Evolutionary conservation across 2,113 vertebrate genomes (phyloP).

Genomic region (Mastomys coucha): DNA sequence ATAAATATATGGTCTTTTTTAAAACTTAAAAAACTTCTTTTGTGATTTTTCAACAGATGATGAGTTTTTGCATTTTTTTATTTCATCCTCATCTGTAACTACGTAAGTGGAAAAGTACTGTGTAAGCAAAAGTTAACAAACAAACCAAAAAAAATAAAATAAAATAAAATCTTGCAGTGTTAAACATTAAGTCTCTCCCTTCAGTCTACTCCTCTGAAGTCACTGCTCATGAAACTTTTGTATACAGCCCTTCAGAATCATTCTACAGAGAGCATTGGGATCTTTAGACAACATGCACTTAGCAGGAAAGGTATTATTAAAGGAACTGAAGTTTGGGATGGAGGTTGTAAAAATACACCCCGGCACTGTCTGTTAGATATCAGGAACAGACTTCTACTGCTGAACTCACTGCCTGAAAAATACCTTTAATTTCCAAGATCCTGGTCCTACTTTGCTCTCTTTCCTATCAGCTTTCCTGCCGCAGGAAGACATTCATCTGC

Average conservation of each 20-base stretch:
- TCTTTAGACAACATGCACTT: neutral
- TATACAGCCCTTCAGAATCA: conserved; percentile 46
- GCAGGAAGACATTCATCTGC: conserved; percentile 69
- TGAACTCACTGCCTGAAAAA: conserved; percentile 28
- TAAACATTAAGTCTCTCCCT: conserved; percentile 54
- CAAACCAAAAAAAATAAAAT: too few relatives aligned
- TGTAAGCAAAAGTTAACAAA: conserved; percentile 16
- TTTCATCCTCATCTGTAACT: conserved; percentile 30
- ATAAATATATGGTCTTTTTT: neutral
- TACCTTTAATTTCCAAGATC: conserved; percentile 55
- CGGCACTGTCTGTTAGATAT: neutral
- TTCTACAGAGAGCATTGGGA: neutral
- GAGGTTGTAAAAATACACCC: conserved; percentile 51
- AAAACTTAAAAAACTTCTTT: neutral
- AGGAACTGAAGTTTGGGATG: neutral
- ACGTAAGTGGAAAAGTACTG: conserved; percentile 64
- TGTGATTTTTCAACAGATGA: neutral
- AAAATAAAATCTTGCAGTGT: conserved; percentile 28
- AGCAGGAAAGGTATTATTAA: conserved; percentile 8
- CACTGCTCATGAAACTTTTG: neutral
- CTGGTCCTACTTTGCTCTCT: neutral
- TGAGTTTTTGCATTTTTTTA: neutral
- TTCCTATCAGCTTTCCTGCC: conserved; percentile 30
- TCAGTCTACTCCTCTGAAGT: neutral
- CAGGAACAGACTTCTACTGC: neutral